Base-by-base conservation (phyloP, 2,888 invertebrate species). In the Esperia sulphurella region DNA sequence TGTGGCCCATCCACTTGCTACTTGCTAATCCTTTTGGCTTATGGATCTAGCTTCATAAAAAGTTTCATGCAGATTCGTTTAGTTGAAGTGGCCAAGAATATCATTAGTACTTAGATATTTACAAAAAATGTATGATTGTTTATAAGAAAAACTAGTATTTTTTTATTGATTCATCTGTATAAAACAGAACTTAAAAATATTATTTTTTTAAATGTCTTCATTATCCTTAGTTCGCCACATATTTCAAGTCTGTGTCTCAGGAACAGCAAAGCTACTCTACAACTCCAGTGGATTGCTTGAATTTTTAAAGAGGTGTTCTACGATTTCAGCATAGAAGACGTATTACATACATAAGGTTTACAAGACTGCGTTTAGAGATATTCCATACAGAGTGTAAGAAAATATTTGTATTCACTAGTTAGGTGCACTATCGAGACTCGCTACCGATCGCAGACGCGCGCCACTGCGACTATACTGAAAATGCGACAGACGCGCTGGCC, bases 221-320 rank as follows among this genome's bases (percentile, higher is more conserved):
- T 21, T 40, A 21, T 14, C 5, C 10, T 8, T n/a, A 37, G 33
- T 35, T 35, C 37, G 44, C 7, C 28, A 35, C 21, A 38, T 49
- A 41, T 29, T 35, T 6, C 8, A 40, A 10, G 49, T 10, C 40
- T 55, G 51, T 55, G 58, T 54, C 46, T 14, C 52, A 31, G 42
- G 41, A 42, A 13, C 29, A 41, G 50, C 52, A 52, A 52, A 58
- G 58, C 51, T 46, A 50, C 53, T 55, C 53, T 55, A 59, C 58
- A 62, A 55, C 56, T 62, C 46, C 57, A 54, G 55, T 63, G 59
- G 58, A 68, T 68, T 65, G 61, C 65, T 64, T 74, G 64, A 74
- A 74, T 71, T 70, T 74, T 75, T 70, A 57, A 71, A 21, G 67
- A 59, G 53, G 50, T 51, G 47, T 58, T 59, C 62, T 57, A 52